Percentiles rank a stretch among this genome's conserved stretches.
These are phyloP conservation scores for Ectropis crepuscularia DNA, from an alignment of 2,888 invertebrate species.

Conservation along the genomic window DNA sequence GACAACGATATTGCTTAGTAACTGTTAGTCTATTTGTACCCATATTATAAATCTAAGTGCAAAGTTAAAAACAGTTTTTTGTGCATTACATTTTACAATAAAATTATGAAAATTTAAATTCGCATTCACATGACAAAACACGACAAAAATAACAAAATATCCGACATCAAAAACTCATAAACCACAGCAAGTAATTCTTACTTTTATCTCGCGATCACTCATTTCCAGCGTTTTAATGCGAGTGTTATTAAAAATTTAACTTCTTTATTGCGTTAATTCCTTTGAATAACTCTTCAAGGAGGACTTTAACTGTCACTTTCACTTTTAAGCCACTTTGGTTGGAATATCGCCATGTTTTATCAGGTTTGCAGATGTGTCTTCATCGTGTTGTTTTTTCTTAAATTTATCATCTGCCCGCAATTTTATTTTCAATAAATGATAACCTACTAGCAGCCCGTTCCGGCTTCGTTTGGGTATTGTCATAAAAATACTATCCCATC, in stretches of 20 bases:
- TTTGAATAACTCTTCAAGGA: conserved; percentile 33
- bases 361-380: conserved; percentile 6
- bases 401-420: no score
- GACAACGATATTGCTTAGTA: no score
- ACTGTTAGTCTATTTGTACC: no score
- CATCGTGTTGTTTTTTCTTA: neutral
- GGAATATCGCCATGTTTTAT: conserved; percentile 5
- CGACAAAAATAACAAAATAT: conserved; percentile 9
- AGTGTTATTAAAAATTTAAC: conserved; percentile 33
- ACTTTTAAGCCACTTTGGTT: conserved; percentile 21
- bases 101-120: neutral
- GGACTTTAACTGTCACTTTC: conserved; percentile 32
- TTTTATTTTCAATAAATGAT: no score
- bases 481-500: no score
- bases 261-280: conserved; percentile 42
- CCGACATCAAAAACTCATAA: conserved; percentile 21
- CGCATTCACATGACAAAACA: conserved; percentile 1
- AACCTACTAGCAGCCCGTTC: no score
- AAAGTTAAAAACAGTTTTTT: no score
- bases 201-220: conserved; percentile 36
- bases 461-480: no score
- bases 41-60: no score
- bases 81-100: no score
- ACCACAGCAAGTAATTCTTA: conserved; percentile 15
- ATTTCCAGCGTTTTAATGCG: conserved; percentile 35